These are phyloP conservation scores for Peromyscus maniculatus DNA, from an alignment of 2,113 vertebrate genomes.

Conservation along the genomic window DNA sequence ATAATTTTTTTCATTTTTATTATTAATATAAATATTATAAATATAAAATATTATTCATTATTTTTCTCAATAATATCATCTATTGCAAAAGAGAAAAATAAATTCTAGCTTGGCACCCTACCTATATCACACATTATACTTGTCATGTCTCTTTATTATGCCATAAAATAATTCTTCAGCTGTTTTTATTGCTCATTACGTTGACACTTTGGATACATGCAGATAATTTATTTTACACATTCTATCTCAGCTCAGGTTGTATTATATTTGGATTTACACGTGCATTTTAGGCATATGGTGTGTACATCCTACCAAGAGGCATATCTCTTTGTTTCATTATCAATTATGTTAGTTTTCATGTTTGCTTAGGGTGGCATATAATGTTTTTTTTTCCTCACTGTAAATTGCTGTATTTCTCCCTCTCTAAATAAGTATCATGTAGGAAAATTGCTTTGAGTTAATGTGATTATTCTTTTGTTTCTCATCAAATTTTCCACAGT, in stretches of 20 bases:
- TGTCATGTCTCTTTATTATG: background rate
- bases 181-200: background rate
- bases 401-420: background rate
- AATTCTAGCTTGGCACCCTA: background rate
- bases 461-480: background rate
- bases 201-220: background rate
- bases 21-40: too few species aligned
- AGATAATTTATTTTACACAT: background rate
- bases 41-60: background rate
- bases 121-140: background rate
- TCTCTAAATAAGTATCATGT: background rate
- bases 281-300: background rate
- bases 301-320: background rate
- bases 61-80: background rate
- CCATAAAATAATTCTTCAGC: background rate
- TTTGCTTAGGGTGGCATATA: background rate
- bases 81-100: background rate
- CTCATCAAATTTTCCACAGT: background rate
- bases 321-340: background rate
- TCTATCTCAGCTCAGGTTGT: background rate
- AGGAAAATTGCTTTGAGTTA: background rate
- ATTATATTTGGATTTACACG: background rate
- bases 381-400: background rate
- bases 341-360: background rate
- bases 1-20: background rate